Conservation (phyloP, 2,113 vertebrate species). For the Stegostoma tigrinum region DNA sequence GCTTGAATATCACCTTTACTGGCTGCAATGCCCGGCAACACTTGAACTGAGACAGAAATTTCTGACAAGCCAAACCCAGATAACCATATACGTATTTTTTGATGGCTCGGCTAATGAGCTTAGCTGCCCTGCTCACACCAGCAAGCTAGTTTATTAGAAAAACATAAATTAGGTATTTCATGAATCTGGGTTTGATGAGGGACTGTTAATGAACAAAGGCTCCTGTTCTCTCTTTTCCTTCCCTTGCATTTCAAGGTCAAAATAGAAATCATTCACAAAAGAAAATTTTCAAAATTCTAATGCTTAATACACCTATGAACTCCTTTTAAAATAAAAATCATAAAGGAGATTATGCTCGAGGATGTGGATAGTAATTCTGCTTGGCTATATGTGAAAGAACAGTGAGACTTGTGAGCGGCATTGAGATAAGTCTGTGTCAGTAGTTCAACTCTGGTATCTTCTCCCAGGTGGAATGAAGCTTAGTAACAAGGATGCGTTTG, state of each 20-base stretch:
- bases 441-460: neutral
- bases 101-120: neutral
- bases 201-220: neutral
- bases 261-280: neutral
- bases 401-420: neutral
- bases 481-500: neutral
- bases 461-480: neutral
- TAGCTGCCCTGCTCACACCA: neutral
- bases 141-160: neutral
- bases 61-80: neutral
- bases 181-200: neutral
- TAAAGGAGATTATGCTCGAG: neutral
- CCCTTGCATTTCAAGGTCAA: neutral
- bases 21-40: neutral
- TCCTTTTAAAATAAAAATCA: neutral
- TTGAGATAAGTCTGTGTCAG: neutral
- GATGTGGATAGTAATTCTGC: neutral
- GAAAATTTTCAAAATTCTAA: neutral
- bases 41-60: neutral
- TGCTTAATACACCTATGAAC: neutral
- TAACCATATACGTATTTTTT: neutral
- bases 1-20: neutral
- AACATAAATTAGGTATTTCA: neutral
- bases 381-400: neutral
- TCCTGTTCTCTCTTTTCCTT: neutral